Evolutionary conservation across 2,113 vertebrate species (phyloP), one percentile per base, ranked within the genome.

Genomic region (Beaufortia kweichowensis): DNA sequence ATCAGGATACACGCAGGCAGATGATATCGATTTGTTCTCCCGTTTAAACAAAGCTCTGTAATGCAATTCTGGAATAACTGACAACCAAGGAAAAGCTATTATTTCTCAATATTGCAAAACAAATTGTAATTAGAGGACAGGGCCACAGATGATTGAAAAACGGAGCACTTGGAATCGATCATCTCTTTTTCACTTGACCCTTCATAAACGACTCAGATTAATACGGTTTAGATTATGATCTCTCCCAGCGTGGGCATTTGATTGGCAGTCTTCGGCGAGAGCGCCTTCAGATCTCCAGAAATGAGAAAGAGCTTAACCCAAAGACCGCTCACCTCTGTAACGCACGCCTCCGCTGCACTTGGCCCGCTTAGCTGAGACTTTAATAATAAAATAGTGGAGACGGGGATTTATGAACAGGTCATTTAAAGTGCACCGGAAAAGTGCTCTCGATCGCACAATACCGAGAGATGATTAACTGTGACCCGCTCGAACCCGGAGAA

Each of bases 61-160:
- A 86, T 73, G 70, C 81, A 75, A 81, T 81, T 85, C 77, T 41
- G 43, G 80, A 81, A 63, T 63, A 85, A 84, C 81, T 46, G 60
- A 77, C 75, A 70, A 85, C 35, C 75, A 73, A 26, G 71, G 79
- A 67, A 82, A 87, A 75, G 76, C 73, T 64, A 85, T 87, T 84
- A 79, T 75, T 85, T 82, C 79, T 85, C 76, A 79, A 84, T 82
- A 83, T 79, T 68, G 80, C 78, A 84, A 87, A 89, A 87, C 80
- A 84, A 88, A 86, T 79, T 2, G 26, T 75, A 79, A 81, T 86
- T 84, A 84, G 77, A 84, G 62, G 39, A 12, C 28, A 73, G 57
- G 75, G 29, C 78, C 68, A 64, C 21, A 68, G 64, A 70, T 48
- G 39, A 62, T 41, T 66, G 14, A 62, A 29, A 28, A n/a, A 21